Evolutionary conservation across 2,797 vertebrate genomes (phyloP), one percentile per base, ranked within the genome.

Genomic region (Hydrocynus forskahlii): DNA sequence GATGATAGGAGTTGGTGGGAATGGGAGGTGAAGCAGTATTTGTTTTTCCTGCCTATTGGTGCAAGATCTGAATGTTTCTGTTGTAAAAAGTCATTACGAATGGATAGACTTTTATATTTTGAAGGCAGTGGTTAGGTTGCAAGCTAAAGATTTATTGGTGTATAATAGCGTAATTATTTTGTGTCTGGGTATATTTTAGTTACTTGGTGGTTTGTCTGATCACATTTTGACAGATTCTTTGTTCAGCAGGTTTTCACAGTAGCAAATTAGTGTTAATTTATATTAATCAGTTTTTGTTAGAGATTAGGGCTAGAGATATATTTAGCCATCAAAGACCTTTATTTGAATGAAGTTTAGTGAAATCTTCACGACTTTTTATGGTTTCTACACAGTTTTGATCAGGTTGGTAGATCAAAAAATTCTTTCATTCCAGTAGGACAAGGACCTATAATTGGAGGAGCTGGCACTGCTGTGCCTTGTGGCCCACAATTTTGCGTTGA

Each of bases 401-500:
- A 48, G 63, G 16, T 69, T 19, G 45, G 55, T 66, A 75, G 60
- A 82, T 78, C 62, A 74, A 50, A 67, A 9, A 73, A 69, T 70
- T 82, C 62, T 74, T 68, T 83, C 52, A 79, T 54, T 25, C 52
- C 64, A 76, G 75, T 60, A 75, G 55, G 78, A 59, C 78, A 55
- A 70, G 67, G 60, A 76, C 70, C 80, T 82, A 76, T 90, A 88
- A 76, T 81, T 88, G 85, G 88, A 88, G 89, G 86, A 21, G 25
- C 80, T 91, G 87, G 91, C 87, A 87, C 84, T 81, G 89, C 82
- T 71, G 79, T 76, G 86, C 85, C 80, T 43, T 43, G 66, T 43
- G 86, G 48, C 87, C 90, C 89, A 86, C 89, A 91, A 86, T 87
- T 90, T 86, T 89, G 83, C 85, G 74, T 89, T 92, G 89, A 91